These are phyloP conservation scores for Onychostruthus taczanowskii DNA, from an alignment of 2,113 vertebrate species.

Conservation along the genomic window DNA sequence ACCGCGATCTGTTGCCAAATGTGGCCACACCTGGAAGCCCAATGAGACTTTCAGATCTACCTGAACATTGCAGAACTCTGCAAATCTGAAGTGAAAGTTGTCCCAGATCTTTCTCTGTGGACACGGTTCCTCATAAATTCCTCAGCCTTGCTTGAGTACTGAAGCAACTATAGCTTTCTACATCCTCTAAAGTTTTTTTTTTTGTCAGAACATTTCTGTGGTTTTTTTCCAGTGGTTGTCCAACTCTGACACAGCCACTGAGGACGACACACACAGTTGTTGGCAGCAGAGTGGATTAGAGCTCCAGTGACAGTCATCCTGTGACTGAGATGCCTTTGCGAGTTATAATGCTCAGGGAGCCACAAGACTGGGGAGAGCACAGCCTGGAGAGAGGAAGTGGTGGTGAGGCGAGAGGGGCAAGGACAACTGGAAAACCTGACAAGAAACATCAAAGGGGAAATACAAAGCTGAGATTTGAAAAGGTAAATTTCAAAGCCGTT, in stretches of 20 bases:
- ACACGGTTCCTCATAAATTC: accelerated
- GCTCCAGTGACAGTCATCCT: background rate
- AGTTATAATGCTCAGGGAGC: background rate
- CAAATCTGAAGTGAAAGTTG: background rate
- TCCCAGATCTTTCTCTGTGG: background rate
- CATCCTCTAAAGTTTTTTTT: background rate
- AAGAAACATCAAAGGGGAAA: conserved; percentile 35
- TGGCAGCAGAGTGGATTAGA: background rate
- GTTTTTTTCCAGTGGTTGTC: background rate
- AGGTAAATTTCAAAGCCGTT: background rate
- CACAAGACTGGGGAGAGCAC: background rate
- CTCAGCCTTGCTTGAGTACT: background rate
- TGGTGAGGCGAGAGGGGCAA: background rate
- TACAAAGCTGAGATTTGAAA: background rate
- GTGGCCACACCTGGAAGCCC: background rate
- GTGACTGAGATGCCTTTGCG: background rate
- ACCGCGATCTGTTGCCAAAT: background rate
- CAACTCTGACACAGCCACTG: background rate
- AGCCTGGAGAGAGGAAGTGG: background rate
- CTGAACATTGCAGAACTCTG: background rate
- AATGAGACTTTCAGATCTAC: background rate
- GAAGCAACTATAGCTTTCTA: background rate
- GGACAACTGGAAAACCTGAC: background rate
- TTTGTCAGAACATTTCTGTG: background rate
- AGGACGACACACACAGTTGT: background rate